Evolutionary conservation across 1,140 invertebrate genomes (phyloP), one percentile per base, ranked within the genome.

Genomic region (Eumaeus atala): DNA sequence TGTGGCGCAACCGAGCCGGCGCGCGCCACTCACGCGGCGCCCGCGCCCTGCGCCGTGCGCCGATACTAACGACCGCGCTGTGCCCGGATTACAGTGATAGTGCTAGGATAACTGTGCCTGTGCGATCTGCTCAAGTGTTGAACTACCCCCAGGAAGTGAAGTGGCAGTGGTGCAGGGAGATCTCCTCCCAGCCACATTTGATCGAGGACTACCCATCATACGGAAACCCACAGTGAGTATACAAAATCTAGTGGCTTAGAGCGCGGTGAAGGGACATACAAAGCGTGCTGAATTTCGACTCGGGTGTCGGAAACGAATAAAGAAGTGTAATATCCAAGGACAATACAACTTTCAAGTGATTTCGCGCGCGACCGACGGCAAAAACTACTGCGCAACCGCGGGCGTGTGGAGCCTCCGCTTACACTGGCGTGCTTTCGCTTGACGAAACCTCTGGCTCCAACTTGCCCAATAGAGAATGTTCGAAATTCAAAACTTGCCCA

Each of bases 301-400:
- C 71, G 67, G 71, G 75, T 79, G 74, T 84, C 77, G 80, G 79
- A 83, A 84, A 82, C 71, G 73, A 85, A 81, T 81, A 84, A 84
- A 84, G 78, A 82, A 86, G 79, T 83, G 77, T 84, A 86, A 83
- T 82, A 86, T 74, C 78, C 81, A 86, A 86, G 83, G 83, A 84
- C 83, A 84, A 79, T 79, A 78, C 79, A 80, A 86, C 83, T 86
- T 86, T 86, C 83, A 80, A 86, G 76, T 80, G 83, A 86, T 86
- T 86, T 86, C 83, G 83, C 83, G 83, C 78, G 78, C 83, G 62
- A 74, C 77, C 80, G 77, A 83, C 83, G 80, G 82, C 84, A 86
- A 86, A 84, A 86, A 86, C 78, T 85, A 77, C 73, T 83, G 79
- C 79, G 83, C 83, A 84, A 86, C 79, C 74, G 80, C 78, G 6